Base-by-base conservation (phyloP, 2,797 vertebrate species). In the Poecilia velifera region DNA sequence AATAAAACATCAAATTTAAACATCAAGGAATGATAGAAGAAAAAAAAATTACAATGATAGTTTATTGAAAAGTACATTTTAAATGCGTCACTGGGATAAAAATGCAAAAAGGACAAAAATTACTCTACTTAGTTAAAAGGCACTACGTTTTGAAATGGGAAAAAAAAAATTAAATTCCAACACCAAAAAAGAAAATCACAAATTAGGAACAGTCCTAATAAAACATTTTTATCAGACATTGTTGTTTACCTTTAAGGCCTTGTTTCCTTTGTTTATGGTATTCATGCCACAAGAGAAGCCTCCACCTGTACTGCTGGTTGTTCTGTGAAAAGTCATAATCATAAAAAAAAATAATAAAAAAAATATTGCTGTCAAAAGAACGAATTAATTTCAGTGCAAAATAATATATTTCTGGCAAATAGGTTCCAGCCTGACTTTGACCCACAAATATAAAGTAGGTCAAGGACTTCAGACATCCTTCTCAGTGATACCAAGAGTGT, bases 221-320 rank as follows among this genome's bases (percentile, higher is more conserved):
- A 43, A 25, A 43, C 16, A 25, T 13, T 41, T 41, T 16, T 13
- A 41, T 41, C 20, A 51, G 18, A 59, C 22, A 9, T 53, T 53
- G 3, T 4, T 2, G 3, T 82, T 86, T 96, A 98, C 98, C 98
- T 99, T 99, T 93, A 99, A 97, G 94, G 98, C 98, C 95, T 99
- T 99, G 96, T 96, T 99, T 97, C 97, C 98, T 96, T 99, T 99
- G 95, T 96, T 98, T 96, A 97, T 96, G 96, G 98, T 98, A 97
- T 97, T 99, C 98, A 99, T 99, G 97, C 98, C 98, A 97, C 95
- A 95, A 96, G 94, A 97, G 94, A 97, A 95, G 90, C 79, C 92
- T 92, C 94, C 91, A 91, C 91, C 96, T 94, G 91, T 91, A 88
- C 94, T 94, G 90, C 87, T 87, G 92, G 87, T 82, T 87, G 92